phyloP scores from a whole-genome alignment of 2,797 vertebrate genomes.

The Tauraco hartlaubi region DNA sequence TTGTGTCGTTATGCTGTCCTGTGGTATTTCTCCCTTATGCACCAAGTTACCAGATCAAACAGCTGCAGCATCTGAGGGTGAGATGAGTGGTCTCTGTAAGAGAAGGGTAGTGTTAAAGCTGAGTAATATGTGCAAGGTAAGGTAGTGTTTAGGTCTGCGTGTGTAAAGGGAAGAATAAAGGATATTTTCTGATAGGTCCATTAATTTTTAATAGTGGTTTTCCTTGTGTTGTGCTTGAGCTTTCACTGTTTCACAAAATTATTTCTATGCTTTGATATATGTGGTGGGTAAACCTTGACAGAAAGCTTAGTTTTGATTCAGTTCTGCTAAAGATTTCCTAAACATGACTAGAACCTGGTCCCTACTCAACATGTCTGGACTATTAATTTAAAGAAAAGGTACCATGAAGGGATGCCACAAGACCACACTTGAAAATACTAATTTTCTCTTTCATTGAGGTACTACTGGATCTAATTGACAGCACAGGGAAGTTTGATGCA shows the following conservation, averaged over 20 bases:
- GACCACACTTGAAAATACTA: not conserved
- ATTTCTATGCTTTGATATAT: not conserved
- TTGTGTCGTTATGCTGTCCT: not conserved
- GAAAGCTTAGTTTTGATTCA: not conserved
- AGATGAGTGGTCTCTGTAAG: not conserved
- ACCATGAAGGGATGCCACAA: not conserved
- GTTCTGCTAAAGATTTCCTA: not conserved
- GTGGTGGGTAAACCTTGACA: not conserved
- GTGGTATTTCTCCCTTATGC: not conserved
- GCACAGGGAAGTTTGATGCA: not conserved
- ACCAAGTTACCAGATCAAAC: not conserved
- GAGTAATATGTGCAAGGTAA: not conserved
- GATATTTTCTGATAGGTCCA: not conserved
- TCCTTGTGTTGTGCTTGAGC: not conserved
- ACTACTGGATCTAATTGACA: not conserved
- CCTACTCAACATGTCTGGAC: not conserved
- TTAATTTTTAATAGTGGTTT: not conserved
- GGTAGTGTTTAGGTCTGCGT: not conserved
- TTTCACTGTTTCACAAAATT: not conserved
- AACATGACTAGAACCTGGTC: not conserved
- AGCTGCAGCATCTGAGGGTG: not conserved
- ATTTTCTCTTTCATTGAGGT: not conserved
- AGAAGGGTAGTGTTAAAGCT: not conserved
- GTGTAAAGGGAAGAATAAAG: not conserved
- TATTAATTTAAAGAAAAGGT: not conserved